phyloP scores from a whole-genome alignment of 1,140 invertebrate species.

The Cydia splendana region DNA sequence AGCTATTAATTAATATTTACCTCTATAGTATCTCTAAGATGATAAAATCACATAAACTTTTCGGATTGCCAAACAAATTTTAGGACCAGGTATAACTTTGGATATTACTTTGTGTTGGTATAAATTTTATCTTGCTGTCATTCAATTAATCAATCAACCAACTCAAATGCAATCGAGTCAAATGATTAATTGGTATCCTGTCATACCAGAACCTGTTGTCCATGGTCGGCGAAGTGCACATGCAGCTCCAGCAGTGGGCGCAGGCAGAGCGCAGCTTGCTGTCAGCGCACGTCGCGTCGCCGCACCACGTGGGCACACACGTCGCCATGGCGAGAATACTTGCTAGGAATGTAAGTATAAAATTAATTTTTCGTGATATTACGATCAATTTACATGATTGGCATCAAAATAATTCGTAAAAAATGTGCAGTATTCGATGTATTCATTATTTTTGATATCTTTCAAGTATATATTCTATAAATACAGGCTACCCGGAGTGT shows the following conservation, averaged over 20 bases:
- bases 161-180: too few relatives aligned
- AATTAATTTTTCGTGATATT: too few relatives aligned
- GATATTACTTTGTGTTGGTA: too few relatives aligned
- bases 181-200: constrained; percentile 33
- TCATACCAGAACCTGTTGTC: constrained; percentile 88
- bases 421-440: background rate
- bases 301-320: constrained; percentile 93
- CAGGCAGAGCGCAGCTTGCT: constrained; percentile 92
- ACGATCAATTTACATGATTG: too few relatives aligned
- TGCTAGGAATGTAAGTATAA: constrained; percentile 89
- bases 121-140: too few relatives aligned
- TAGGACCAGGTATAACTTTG: too few relatives aligned
- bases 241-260: constrained; percentile 87
- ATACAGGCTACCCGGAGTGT: constrained; percentile 86
- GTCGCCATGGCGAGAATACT: constrained; percentile 95
- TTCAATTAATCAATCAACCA: too few relatives aligned
- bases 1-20: too few relatives aligned
- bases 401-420: background rate
- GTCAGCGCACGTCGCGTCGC: constrained; percentile 89
- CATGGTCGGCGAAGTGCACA: constrained; percentile 92
- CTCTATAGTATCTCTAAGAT: too few relatives aligned
- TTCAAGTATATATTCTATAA: background rate
- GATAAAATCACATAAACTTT: too few relatives aligned
- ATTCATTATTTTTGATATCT: background rate
- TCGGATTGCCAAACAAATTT: too few relatives aligned